These are phyloP conservation scores for Muscicapa comitata DNA, from an alignment of 2,797 vertebrate genomes.

Conservation along the genomic window DNA sequence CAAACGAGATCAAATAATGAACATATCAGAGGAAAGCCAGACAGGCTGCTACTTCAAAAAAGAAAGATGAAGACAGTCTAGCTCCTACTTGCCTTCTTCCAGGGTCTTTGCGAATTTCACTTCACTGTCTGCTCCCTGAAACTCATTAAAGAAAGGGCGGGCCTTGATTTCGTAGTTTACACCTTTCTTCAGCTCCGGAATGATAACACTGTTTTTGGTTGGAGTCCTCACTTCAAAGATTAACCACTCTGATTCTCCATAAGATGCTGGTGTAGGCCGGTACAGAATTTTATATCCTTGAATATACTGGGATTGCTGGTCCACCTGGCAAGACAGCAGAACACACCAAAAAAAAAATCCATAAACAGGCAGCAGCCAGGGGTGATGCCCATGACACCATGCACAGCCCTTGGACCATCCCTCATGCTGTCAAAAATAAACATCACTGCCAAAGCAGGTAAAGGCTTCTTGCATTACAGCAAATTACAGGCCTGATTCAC, in stretches of 20 bases:
- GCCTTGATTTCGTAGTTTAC: constrained; percentile 96
- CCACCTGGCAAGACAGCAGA: constrained; percentile 81
- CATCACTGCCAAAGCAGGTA: background rate
- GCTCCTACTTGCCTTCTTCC: constrained; percentile 89
- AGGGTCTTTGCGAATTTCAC: constrained; percentile 93
- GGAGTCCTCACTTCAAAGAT: constrained; percentile 93
- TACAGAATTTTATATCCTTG: constrained; percentile 98
- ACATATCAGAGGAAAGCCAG: constrained; percentile 30
- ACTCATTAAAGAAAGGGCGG: constrained; percentile 97
- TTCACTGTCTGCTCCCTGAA: constrained; percentile 98
- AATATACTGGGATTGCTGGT: constrained; percentile 96
- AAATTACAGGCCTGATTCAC: background rate
- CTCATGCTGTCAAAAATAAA: background rate
- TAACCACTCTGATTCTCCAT: constrained; percentile 86
- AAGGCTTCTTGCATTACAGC: background rate
- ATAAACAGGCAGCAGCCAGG: background rate
- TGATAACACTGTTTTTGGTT: constrained; percentile 87
- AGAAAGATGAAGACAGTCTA: constrained; percentile 31
- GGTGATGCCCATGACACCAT: background rate
- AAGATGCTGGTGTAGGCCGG: constrained; percentile 79
- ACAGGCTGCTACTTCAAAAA: constrained; percentile 56
- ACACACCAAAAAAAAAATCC: background rate
- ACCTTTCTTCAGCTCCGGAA: constrained; percentile 92
- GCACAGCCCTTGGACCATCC: rapidly evolving
- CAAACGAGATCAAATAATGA: constrained; percentile 65